Conservation (phyloP, 2,888 invertebrate species). For the Sphaerophoria taeniata region DNA sequence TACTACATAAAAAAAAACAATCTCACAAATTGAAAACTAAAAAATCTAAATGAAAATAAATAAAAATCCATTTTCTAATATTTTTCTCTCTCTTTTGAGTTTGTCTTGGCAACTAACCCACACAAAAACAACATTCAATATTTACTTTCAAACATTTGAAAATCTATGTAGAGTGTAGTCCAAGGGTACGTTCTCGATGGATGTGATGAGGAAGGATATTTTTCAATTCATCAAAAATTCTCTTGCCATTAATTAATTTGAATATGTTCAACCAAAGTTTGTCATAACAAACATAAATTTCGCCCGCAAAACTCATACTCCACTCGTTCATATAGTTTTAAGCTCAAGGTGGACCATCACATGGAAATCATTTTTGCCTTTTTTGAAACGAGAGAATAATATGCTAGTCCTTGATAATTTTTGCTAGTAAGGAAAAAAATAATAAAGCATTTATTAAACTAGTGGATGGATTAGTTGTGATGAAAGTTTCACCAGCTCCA, state of each 20-base stretch:
- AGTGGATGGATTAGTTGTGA: slow-evolving; percentile 67
- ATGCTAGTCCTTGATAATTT: slow-evolving; percentile 31
- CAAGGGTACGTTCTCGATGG: no score
- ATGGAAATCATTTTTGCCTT: neutral
- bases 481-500: slow-evolving; percentile 65
- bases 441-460: slow-evolving; percentile 62
- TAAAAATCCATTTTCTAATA: slow-evolving; percentile 21
- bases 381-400: neutral
- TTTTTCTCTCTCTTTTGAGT: slow-evolving; percentile 3
- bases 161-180: neutral
- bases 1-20: neutral
- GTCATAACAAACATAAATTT: slow-evolving; percentile 63
- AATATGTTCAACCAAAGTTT: slow-evolving; percentile 57
- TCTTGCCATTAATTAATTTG: slow-evolving; percentile 64
- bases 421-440: slow-evolving; percentile 42
- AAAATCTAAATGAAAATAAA: neutral
- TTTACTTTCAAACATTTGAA: slow-evolving; percentile 59
- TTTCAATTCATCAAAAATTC: slow-evolving; percentile 62
- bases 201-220: slow-evolving; percentile 22
- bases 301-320: slow-evolving; percentile 23
- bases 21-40: slow-evolving; percentile 1
- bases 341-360: slow-evolving; percentile 17
- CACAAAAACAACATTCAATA: slow-evolving; percentile 54
- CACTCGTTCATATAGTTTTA: neutral
- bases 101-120: slow-evolving; percentile 37